Evolutionary conservation across 2,888 invertebrate genomes (phyloP).

Genomic region (Acanthosepion pharaonis): DNA sequence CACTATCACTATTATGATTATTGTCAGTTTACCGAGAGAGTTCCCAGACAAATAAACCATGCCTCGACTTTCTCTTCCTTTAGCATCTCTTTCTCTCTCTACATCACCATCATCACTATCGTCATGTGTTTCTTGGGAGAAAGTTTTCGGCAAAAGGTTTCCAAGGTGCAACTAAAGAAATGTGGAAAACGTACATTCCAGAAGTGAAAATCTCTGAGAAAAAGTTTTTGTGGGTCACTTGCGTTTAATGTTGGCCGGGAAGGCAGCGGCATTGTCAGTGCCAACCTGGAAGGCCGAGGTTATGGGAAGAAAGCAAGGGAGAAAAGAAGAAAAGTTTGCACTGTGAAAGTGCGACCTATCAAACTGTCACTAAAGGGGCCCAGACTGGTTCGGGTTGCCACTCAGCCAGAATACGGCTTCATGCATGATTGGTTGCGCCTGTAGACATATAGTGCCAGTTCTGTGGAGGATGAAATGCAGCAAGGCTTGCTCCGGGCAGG

Average conservation of each 20-base stretch:
- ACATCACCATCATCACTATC: neutral
- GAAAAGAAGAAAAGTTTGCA: neutral
- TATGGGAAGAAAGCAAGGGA: neutral
- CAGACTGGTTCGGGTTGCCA: neutral
- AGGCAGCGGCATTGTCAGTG: neutral
- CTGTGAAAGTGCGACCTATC: conserved; percentile 33
- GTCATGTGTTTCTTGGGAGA: neutral
- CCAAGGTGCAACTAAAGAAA: conserved; percentile 4
- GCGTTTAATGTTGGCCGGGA: neutral
- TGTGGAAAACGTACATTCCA: neutral
- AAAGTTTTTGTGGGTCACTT: conserved; percentile 33
- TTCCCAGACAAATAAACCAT: no score
- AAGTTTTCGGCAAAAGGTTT: neutral
- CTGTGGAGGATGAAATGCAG: conserved; percentile 33
- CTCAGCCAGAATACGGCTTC: neutral
- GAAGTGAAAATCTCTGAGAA: neutral
- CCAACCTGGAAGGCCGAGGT: neutral
- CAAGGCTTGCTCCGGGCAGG: neutral
- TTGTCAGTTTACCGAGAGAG: no score
- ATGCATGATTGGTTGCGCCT: conserved; percentile 12
- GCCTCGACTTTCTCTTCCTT: no score
- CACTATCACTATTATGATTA: no score
- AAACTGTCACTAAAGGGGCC: conserved; percentile 33
- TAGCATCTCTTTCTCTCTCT: no score
- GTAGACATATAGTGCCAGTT: neutral